A percentile compares a stretch with the other conserved stretches of the same genome.
Evolutionary conservation across 2,797 vertebrate species (phyloP).

Genomic region (Nannoperca obscura): DNA sequence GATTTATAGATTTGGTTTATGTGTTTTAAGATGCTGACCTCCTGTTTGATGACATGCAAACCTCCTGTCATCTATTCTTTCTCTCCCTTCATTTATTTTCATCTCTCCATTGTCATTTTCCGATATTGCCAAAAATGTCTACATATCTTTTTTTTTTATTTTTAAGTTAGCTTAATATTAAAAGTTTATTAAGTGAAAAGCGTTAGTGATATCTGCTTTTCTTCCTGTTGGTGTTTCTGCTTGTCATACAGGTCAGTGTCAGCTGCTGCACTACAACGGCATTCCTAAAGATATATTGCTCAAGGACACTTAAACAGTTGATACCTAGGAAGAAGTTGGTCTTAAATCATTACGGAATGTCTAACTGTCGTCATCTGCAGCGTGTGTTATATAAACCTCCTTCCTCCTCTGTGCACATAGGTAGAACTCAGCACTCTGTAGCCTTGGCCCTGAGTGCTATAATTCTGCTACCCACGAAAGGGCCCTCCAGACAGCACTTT

Average conservation of each 20-base stretch:
- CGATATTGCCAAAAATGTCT: too few relatives aligned
- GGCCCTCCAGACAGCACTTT: slow-evolving; percentile 69
- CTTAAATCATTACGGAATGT: slow-evolving; percentile 20
- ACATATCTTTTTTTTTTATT: too few relatives aligned
- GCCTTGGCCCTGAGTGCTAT: slow-evolving; percentile 56
- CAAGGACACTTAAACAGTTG: not conserved
- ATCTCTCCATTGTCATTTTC: too few relatives aligned
- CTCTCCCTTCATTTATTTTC: too few relatives aligned
- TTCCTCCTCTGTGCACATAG: slow-evolving; percentile 23
- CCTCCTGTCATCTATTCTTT: not conserved
- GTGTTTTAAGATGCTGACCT: not conserved
- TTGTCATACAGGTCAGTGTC: not conserved
- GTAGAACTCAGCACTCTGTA: slow-evolving; percentile 38
- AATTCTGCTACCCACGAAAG: slow-evolving; percentile 67
- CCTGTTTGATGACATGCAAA: not conserved
- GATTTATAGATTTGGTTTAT: not conserved
- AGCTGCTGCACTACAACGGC: not conserved
- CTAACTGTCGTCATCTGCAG: slow-evolving; percentile 9
- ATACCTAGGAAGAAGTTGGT: not conserved
- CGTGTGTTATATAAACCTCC: slow-evolving; percentile 51
- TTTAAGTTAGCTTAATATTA: not conserved
- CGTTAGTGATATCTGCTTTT: not conserved
- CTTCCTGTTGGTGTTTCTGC: not conserved
- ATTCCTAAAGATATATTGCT: not conserved
- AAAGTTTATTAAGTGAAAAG: not conserved